A percentile compares a stretch with the other conserved stretches of the same genome.
phyloP scores from a whole-genome alignment of 2,888 invertebrate species.

The Platerodrilus igneus region DNA sequence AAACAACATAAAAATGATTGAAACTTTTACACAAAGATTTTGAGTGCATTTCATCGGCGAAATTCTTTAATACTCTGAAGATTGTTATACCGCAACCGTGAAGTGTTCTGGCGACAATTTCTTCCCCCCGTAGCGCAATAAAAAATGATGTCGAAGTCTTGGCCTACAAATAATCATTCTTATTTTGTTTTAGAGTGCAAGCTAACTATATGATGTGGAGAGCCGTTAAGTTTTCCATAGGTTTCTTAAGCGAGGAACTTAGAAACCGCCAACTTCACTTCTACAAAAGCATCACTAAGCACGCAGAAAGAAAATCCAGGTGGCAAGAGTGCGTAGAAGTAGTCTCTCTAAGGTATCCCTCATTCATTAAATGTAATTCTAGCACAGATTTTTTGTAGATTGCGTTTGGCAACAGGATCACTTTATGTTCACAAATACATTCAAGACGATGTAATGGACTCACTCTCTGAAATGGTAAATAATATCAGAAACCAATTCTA shows the following conservation, averaged over 20 bases:
- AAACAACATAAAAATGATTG: no score
- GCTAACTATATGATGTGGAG: conserved; percentile 91
- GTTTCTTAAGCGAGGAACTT: conserved; percentile 69
- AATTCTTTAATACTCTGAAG: no score
- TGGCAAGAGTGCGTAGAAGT: conserved; percentile 84
- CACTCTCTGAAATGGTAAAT: conserved; percentile 30
- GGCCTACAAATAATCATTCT: conserved; percentile 2
- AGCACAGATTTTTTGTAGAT: conserved; percentile 42
- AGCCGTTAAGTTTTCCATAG: conserved; percentile 70
- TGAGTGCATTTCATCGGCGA: no score
- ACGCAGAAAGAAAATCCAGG: conserved; percentile 66
- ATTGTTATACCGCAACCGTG: no score
- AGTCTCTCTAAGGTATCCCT: conserved; percentile 39
- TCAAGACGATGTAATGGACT: conserved; percentile 16
- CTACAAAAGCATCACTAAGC: conserved; percentile 69
- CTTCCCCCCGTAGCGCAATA: no score
- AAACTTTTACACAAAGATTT: no score
- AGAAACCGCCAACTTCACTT: conserved; percentile 70
- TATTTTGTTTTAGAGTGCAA: conserved; percentile 56
- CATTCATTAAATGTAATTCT: background rate
- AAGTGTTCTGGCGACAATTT: no score
- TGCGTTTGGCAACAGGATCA: conserved; percentile 63
- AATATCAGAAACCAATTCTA: conserved; percentile 27
- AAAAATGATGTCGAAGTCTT: background rate
- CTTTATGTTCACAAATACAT: conserved; percentile 65